Conservation (phyloP, 2,888 invertebrate species). For the Autographa pulchrina region DNA sequence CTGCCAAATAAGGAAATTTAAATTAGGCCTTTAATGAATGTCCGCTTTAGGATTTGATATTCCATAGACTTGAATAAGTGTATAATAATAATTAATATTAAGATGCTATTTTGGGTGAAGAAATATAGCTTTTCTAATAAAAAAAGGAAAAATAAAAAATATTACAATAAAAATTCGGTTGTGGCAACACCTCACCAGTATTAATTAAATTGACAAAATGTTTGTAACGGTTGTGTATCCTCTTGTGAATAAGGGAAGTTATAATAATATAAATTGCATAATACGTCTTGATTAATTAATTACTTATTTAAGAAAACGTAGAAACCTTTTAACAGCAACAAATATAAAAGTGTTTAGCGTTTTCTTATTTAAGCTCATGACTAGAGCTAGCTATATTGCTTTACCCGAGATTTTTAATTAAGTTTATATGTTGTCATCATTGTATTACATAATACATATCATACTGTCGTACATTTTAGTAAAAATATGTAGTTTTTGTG, state of each 20-base stretch:
- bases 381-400: constrained; percentile 19
- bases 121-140: constrained; percentile 13
- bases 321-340: too few relatives aligned
- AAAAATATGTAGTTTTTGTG: constrained; percentile 33
- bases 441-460: constrained; percentile 64
- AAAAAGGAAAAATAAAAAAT: too few relatives aligned
- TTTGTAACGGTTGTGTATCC: too few relatives aligned
- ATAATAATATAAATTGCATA: not conserved
- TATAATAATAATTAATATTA: constrained; percentile 43
- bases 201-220: too few relatives aligned
- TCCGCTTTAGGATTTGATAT: constrained; percentile 71
- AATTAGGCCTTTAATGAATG: constrained; percentile 41
- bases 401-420: constrained; percentile 38
- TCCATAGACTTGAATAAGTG: constrained; percentile 62
- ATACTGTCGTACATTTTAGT: constrained; percentile 38
- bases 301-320: too few relatives aligned
- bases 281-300: too few relatives aligned
- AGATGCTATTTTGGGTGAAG: constrained; percentile 37
- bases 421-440: constrained; percentile 47
- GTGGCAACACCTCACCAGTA: too few relatives aligned
- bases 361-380: not conserved
- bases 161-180: too few relatives aligned
- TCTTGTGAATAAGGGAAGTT: not conserved
- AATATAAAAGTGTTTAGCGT: too few relatives aligned
- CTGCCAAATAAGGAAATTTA: constrained; percentile 25